Conservation (phyloP, 2,797 vertebrate species). For the Coilia nasus region DNA sequence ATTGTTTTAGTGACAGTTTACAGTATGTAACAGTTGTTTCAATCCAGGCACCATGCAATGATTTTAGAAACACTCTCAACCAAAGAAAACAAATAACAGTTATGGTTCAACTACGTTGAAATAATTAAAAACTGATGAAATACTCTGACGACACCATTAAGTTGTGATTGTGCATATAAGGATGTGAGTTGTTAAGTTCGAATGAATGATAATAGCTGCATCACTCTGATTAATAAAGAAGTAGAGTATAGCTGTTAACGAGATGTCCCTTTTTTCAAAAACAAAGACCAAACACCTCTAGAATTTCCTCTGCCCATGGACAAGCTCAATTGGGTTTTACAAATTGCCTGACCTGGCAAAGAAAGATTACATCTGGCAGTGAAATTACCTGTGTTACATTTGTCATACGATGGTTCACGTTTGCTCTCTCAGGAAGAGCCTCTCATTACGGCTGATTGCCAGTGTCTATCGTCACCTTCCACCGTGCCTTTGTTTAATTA, state of each 20-base stretch:
- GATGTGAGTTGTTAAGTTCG: no score
- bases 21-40: background rate
- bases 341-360: background rate
- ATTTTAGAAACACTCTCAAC: no score
- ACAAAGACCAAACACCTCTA: no score
- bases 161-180: no score
- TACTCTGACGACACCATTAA: no score
- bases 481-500: conserved; percentile 7
- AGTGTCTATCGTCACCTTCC: background rate
- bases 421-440: background rate
- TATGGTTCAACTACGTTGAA: no score
- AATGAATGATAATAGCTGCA: background rate
- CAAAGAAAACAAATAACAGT: no score
- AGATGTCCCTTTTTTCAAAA: background rate
- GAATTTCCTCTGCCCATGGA: background rate
- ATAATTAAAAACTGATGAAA: no score
- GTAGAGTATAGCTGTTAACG: background rate
- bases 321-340: background rate
- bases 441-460: background rate
- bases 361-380: background rate
- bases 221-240: background rate
- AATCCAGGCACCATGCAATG: background rate
- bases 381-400: background rate
- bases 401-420: background rate
- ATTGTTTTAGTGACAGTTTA: background rate